A percentile compares a stretch with the other conserved stretches of the same genome.
Evolutionary conservation across 2,888 invertebrate genomes (phyloP).

Genomic region (Lepidocyrtinus sp.): DNA sequence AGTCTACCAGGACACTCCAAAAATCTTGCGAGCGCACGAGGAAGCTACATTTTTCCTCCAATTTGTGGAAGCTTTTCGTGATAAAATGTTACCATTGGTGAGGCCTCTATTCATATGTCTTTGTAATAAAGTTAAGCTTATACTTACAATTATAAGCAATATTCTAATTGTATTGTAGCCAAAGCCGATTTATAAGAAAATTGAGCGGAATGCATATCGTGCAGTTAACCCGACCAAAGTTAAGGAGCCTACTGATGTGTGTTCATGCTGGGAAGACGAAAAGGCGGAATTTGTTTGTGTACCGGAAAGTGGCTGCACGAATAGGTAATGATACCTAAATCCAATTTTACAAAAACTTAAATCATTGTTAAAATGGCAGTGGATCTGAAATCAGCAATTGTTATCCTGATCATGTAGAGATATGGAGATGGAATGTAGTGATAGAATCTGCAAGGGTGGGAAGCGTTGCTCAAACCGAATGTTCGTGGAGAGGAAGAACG

Average conservation of each 20-base stretch:
- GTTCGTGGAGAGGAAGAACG: constrained; percentile 53
- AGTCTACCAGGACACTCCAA: constrained; percentile 58
- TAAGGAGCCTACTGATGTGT: constrained; percentile 40
- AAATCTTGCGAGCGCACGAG: constrained; percentile 59
- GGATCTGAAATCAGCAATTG: neutral
- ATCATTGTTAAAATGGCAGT: too few species aligned
- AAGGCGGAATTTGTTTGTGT: constrained; percentile 35
- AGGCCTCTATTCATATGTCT: neutral
- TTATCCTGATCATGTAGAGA: constrained; percentile 58
- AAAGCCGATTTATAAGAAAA: constrained; percentile 64
- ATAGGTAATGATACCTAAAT: constrained; percentile 47
- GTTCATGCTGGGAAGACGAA: constrained; percentile 49
- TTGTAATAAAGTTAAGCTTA: neutral
- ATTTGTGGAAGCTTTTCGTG: constrained; percentile 54
- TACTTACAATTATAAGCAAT: neutral
- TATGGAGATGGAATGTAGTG: constrained; percentile 65
- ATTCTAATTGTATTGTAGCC: constrained; percentile 49
- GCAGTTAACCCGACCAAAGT: constrained; percentile 16
- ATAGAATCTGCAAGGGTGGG: constrained; percentile 56
- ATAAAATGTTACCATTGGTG: constrained; percentile 49
- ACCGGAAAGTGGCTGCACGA: constrained; percentile 60
- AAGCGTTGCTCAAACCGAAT: constrained; percentile 63
- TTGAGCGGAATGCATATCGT: constrained; percentile 64
- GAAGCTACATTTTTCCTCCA: constrained; percentile 58
- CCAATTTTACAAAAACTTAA: too few species aligned